Conservation (phyloP, 2,113 vertebrate genomes). For the Origma solitaria region DNA sequence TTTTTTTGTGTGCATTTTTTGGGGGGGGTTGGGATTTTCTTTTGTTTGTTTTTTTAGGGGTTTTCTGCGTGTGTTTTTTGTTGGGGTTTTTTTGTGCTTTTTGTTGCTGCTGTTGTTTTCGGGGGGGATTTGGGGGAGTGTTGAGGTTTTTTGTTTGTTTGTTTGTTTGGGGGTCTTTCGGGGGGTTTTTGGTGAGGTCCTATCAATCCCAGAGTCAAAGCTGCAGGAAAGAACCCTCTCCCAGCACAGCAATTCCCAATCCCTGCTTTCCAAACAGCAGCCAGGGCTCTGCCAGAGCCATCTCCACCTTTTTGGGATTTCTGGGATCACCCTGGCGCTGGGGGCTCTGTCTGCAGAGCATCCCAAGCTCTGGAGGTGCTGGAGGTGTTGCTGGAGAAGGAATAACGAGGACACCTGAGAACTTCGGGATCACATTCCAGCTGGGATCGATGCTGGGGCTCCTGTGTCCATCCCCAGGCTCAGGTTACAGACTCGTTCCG, state of each 20-base stretch:
- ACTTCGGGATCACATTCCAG: neutral
- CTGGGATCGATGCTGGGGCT: neutral
- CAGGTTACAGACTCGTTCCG: neutral
- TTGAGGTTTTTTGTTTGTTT: too few species aligned
- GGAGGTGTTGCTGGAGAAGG: neutral
- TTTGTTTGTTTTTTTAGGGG: too few species aligned
- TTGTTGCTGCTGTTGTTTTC: too few species aligned
- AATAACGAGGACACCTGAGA: neutral
- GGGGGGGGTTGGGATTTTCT: too few species aligned
- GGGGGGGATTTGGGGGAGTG: too few species aligned
- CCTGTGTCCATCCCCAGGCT: neutral
- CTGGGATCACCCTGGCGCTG: neutral
- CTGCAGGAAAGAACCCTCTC: neutral
- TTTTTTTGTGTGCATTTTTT: too few species aligned
- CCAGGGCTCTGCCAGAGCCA: neutral
- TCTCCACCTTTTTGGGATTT: neutral
- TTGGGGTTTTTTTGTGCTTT: neutral
- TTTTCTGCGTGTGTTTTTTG: neutral
- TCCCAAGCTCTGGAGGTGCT: neutral
- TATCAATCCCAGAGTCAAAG: neutral
- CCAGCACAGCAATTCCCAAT: neutral
- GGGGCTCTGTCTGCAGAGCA: rapidly evolving
- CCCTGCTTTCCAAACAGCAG: neutral
- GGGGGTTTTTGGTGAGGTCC: neutral
- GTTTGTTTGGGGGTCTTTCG: too few species aligned